phyloP scores from a whole-genome alignment of 2,888 invertebrate species.

The Camptogramma bilineatum region DNA sequence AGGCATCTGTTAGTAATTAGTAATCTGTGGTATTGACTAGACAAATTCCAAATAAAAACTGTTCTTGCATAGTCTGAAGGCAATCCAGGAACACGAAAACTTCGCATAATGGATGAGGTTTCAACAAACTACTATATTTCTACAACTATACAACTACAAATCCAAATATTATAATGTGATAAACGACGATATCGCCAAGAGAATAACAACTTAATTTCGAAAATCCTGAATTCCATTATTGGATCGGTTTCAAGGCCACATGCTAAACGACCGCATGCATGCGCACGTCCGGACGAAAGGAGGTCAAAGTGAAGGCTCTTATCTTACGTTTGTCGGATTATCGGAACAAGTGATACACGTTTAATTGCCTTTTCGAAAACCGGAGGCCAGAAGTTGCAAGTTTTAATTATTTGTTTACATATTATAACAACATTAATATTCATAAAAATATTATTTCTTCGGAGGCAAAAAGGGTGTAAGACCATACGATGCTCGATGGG shows the following conservation, averaged over 20 bases:
- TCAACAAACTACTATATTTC: background rate
- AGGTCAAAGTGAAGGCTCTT: constrained; percentile 72
- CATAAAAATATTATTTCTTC: background rate
- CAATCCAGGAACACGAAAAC: background rate
- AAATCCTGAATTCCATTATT: constrained; percentile 48
- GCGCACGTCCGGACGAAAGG: constrained; percentile 72
- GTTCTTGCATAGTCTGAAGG: background rate
- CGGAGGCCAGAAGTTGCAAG: too few relatives aligned
- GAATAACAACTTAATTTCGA: constrained; percentile 13
- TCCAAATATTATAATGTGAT: background rate
- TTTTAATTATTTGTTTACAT: too few relatives aligned
- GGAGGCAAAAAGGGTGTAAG: background rate
- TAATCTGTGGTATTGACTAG: too few relatives aligned
- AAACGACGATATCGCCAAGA: constrained; percentile 12
- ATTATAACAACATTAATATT: too few relatives aligned
- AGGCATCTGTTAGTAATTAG: too few relatives aligned
- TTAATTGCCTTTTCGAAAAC: background rate
- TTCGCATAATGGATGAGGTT: background rate
- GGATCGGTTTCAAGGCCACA: constrained; percentile 72
- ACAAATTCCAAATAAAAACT: background rate
- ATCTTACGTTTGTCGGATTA: constrained; percentile 60
- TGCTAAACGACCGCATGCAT: constrained; percentile 47
- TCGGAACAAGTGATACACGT: constrained; percentile 9
- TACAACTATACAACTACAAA: background rate
- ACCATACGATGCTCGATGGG: too few relatives aligned